Evolutionary conservation across 2,113 vertebrate genomes (phyloP), one percentile per base, ranked within the genome.

Genomic region (Oreochromis niloticus): DNA sequence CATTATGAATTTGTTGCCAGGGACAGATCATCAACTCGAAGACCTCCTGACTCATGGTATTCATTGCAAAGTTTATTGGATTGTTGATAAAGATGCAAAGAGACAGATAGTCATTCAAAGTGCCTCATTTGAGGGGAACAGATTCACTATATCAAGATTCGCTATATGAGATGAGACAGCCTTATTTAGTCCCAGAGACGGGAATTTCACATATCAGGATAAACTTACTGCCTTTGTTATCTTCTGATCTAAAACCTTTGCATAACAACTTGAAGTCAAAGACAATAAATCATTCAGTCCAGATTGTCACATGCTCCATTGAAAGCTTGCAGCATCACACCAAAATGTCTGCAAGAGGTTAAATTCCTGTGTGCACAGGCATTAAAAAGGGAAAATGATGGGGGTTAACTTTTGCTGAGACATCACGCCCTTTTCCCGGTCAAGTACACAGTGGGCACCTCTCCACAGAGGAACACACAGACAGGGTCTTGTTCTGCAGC

Each of bases 401-500:
- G 88, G 82, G 93, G 93, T 94, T 85, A 93, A 93, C 90, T 88
- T 68, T 85, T 54, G 84, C 91, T 30, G 54, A 90, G 87, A 83
- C 83, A 88, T 89, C 88, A 24, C 87, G 75, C 30, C 73, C 71
- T 79, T 85, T 79, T 86, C 80, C 83, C 36, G 80, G 91, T 94
- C 93, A 95, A 87, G 89, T 90, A 85, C 92, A 93, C 87, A 91
- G 57, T 14, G 88, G 88, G 89, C 93, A 91, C 39, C 75, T 88
- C 82, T 90, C 88, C 92, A 86, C 80, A 17, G 46, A 57, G 81
- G 83, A 92, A 80, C 89, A 88, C 87, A 96, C 91, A 95, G 93
- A 95, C 92, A 92, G 89, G 88, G 82, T 88, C 92, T 95, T 95
- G 95, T 95, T 95, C 88, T 82, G 81, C n/a, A 34, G 87, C 87